phyloP scores from a whole-genome alignment of 2,113 vertebrate genomes.

The Apodemus sylvaticus region DNA sequence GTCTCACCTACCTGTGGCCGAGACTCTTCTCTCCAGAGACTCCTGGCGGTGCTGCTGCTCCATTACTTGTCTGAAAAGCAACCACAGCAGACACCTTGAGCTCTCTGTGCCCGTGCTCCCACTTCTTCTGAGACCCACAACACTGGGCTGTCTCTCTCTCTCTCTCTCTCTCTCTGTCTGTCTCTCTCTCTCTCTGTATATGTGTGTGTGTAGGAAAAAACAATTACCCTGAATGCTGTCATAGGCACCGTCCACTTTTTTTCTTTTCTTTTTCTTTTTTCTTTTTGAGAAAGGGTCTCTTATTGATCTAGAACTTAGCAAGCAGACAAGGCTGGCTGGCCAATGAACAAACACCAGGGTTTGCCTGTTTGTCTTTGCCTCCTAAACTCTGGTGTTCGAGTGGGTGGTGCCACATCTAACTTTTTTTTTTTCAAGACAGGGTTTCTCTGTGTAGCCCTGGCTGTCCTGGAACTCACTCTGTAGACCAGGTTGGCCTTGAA shows the following conservation, averaged over 20 bases:
- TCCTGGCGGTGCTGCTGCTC: slow-evolving; percentile 95
- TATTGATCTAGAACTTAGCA: background rate
- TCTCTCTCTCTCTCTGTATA: too few relatives aligned
- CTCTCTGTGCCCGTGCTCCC: fast-evolving
- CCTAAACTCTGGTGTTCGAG: background rate
- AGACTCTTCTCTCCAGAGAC: slow-evolving; percentile 95
- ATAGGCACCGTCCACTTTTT: background rate
- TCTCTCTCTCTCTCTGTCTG: too few relatives aligned
- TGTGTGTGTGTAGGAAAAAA: background rate
- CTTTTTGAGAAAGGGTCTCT: background rate
- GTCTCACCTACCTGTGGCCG: slow-evolving; percentile 91
- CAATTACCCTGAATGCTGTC: background rate
- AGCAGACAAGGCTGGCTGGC: background rate
- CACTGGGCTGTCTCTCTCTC: too few relatives aligned
- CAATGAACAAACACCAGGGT: too few relatives aligned
- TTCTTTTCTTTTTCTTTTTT: too few relatives aligned
- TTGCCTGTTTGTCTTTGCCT: background rate
- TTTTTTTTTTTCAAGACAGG: too few relatives aligned
- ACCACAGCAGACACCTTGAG: background rate
- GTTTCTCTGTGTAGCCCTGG: too few relatives aligned
- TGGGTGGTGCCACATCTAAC: background rate
- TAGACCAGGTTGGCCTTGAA: too few relatives aligned
- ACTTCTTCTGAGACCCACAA: background rate
- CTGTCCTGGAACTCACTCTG: too few relatives aligned
- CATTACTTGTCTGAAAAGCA: slow-evolving; percentile 94